Base-by-base conservation (phyloP, 2,888 invertebrate species). In the Tetranychus truncatus region DNA sequence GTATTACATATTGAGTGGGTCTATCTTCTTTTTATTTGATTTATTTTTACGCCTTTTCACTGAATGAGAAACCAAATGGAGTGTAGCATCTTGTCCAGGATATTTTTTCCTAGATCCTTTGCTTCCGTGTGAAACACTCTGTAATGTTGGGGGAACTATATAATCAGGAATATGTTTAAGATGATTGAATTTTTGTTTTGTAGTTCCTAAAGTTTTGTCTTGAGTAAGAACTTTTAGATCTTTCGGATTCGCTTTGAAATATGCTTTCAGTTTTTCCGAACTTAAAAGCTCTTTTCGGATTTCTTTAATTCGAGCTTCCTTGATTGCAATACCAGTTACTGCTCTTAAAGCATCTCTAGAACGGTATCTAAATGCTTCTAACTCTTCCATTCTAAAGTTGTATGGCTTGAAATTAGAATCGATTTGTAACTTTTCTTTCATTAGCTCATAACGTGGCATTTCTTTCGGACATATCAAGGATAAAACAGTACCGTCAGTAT, bases 261-360 rank as follows among this genome's bases (percentile, higher is more conserved):
- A 94, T 34, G 90, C 55, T 80, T 93, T 94, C 34, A 96, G 84
- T 82, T 92, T 94, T 81, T 91, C 88, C 78, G 93, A 94, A 82
- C 91, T 93, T 77, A 96, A 86, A 76, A 97, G 88, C 85, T 99
- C 97, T 76, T 88, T 87, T 82, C 92, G 92, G 80, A 99, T 97
- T 86, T 99, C 99, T 82, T 92, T 93, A 73, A 97, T 85, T 34
- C 97, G 86, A 0, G 96, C 95, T 83, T 97, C 95, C 72, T 93
- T 86, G 1, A 99, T 90, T 0, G 95, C 95, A 77, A 93, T 89
- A 80, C 90, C 88, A 0, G 97, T 97, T 9, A 95, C 92, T 1
- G 95, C 91, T 80, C 91, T 88, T 90, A 95, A 91, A 5, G 95
- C 97, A 85, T 99, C 97, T 81, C 90, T 88, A 0, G 96, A 91